These are phyloP conservation scores for Oncorhynchus nerka DNA, from an alignment of 2,113 vertebrate species.

Conservation along the genomic window DNA sequence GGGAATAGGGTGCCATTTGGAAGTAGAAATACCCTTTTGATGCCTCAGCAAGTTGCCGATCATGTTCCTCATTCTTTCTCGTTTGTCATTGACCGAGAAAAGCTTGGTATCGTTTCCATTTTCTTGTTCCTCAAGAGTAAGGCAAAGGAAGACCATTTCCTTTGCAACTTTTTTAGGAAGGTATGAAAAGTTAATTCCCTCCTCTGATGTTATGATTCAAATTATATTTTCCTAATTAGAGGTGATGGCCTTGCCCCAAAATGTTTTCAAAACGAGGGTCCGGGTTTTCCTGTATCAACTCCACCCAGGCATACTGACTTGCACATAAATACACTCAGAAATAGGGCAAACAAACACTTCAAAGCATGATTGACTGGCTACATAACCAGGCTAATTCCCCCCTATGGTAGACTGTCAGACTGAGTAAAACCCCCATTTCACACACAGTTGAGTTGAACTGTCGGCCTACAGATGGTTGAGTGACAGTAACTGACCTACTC, in stretches of 20 bases:
- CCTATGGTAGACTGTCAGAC: too few relatives aligned
- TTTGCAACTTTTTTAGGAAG: not conserved
- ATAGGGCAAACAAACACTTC: too few relatives aligned
- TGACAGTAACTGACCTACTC: too few relatives aligned
- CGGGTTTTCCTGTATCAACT: not conserved
- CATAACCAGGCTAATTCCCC: too few relatives aligned
- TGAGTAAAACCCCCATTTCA: too few relatives aligned
- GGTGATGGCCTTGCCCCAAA: not conserved
- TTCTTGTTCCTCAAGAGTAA: too few relatives aligned
- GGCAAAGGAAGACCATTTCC: not conserved
- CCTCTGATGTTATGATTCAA: not conserved
- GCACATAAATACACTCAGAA: too few relatives aligned
- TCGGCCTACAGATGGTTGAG: too few relatives aligned
- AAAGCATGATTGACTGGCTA: too few relatives aligned
- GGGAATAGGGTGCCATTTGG: not conserved
- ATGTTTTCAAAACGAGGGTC: not conserved
- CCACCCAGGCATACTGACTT: not conserved
- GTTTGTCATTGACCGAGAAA: not conserved
- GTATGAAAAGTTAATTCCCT: not conserved
- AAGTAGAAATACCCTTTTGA: conserved; percentile 13
- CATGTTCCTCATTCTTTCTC: conserved; percentile 50
- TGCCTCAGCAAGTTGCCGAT: conserved; percentile 25
- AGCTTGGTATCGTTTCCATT: not conserved
- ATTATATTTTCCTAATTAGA: not conserved
- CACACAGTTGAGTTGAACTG: too few relatives aligned